Conservation (phyloP, 2,888 invertebrate species). For the Amiota minor region DNA sequence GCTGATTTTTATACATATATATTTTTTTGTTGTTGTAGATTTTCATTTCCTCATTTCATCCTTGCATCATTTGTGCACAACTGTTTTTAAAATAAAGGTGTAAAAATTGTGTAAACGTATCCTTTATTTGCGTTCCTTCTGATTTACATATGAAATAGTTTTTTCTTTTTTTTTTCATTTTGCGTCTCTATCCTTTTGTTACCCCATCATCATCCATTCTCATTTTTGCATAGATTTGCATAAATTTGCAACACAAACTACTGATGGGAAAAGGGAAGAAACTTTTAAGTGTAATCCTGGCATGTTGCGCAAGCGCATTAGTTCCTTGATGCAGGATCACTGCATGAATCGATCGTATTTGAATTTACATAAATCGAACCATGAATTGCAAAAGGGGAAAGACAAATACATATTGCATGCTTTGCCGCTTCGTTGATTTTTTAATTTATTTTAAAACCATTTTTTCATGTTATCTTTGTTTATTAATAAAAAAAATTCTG, state of each 20-base stretch:
- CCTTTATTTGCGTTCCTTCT: slow-evolving; percentile 45
- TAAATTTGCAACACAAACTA: neutral
- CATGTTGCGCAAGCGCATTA: slow-evolving; percentile 58
- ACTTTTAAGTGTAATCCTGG: neutral
- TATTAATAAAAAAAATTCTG: too few species aligned
- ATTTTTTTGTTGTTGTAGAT: slow-evolving; percentile 1
- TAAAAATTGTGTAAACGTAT: slow-evolving; percentile 64
- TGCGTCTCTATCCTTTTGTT: slow-evolving; percentile 10
- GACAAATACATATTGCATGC: slow-evolving; percentile 18
- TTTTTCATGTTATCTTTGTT: neutral
- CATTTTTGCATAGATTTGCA: neutral
- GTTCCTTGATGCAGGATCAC: slow-evolving; percentile 35
- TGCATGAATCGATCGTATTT: neutral
- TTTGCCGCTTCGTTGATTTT: slow-evolving; percentile 36
- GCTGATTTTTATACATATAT: slow-evolving; percentile 2
- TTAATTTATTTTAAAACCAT: neutral
- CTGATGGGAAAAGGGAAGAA: too few species aligned
- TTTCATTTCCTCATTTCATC: slow-evolving; percentile 10
- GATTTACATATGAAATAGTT: slow-evolving; percentile 64
- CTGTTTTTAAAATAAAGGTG: slow-evolving; percentile 55
- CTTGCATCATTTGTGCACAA: slow-evolving; percentile 40
- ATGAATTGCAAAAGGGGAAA: neutral
- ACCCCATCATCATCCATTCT: slow-evolving; percentile 37
- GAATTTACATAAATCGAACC: slow-evolving; percentile 5
- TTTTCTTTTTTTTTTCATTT: neutral